Percentiles rank a stretch among this genome's conserved stretches.
Conservation (phyloP, 2,888 invertebrate genomes). For the Synanthedon andrenaeformis region DNA sequence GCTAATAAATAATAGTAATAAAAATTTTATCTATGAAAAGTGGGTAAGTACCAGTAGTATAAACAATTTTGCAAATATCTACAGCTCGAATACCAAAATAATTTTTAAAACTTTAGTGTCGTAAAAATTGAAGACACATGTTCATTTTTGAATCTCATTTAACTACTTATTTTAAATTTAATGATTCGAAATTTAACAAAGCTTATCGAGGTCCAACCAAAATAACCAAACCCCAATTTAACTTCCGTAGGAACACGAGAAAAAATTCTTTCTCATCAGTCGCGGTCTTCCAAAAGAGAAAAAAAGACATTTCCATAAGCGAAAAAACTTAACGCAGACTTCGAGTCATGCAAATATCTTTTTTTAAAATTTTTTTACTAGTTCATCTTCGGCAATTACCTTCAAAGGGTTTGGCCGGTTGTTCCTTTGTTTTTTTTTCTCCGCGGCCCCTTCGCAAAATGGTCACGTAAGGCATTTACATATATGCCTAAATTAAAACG, state of each 20-base stretch:
- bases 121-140: too few relatives aligned
- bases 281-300: conserved; percentile 14
- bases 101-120: too few relatives aligned
- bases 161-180: too few relatives aligned
- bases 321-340: conserved; percentile 37
- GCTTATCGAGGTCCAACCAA: too few relatives aligned
- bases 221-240: conserved; percentile 3
- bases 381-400: conserved; percentile 51
- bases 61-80: too few relatives aligned
- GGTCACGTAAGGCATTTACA: conserved; percentile 66
- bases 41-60: too few relatives aligned
- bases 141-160: too few relatives aligned
- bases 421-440: conserved; percentile 53
- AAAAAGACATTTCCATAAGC: conserved; percentile 35
- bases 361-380: conserved; percentile 45
- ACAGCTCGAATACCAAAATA: too few relatives aligned
- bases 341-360: conserved; percentile 54
- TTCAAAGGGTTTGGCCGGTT: conserved; percentile 57
- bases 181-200: too few relatives aligned
- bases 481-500: conserved; percentile 59
- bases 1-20: too few relatives aligned
- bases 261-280: conserved; percentile 59
- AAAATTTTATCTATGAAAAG: too few relatives aligned
- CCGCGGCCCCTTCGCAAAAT: conserved; percentile 53
- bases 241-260: conserved; percentile 34